phyloP scores from a whole-genome alignment of 2,888 invertebrate genomes.

The Leucophenga maculata region DNA sequence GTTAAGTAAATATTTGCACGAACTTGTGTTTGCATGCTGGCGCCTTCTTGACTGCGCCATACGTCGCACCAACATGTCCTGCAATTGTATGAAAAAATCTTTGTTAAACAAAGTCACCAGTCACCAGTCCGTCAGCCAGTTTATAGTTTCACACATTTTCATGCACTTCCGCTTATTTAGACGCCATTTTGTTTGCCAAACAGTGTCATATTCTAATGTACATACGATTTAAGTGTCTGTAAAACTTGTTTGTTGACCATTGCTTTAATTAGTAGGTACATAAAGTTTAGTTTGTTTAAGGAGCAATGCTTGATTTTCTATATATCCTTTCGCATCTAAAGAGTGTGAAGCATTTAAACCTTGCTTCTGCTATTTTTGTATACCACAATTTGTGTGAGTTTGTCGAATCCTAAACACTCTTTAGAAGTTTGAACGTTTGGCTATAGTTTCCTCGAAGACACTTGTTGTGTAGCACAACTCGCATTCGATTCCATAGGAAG shows the following conservation, averaged over 20 bases:
- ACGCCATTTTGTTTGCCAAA: neutral
- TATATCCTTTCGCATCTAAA: too few relatives aligned
- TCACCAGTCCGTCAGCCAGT: neutral
- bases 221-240: too few relatives aligned
- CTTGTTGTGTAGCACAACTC: too few relatives aligned
- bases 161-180: neutral
- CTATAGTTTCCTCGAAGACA: too few relatives aligned
- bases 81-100: neutral
- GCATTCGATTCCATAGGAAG: too few relatives aligned
- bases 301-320: neutral
- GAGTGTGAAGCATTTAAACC: too few relatives aligned
- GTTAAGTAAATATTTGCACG: constrained; percentile 21
- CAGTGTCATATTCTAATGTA: neutral
- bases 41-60: constrained; percentile 25
- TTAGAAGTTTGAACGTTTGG: too few relatives aligned
- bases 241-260: too few relatives aligned
- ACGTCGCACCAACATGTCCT: constrained; percentile 38
- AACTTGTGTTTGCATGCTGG: constrained; percentile 8
- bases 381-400: too few relatives aligned
- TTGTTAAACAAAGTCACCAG: neutral
- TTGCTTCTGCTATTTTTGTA: neutral
- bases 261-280: too few relatives aligned
- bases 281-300: neutral
- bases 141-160: neutral
- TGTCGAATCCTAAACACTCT: too few relatives aligned